Evolutionary conservation across 1,140 invertebrate genomes (phyloP), one percentile per base, ranked within the genome.

Genomic region (Triops cancriformis): DNA sequence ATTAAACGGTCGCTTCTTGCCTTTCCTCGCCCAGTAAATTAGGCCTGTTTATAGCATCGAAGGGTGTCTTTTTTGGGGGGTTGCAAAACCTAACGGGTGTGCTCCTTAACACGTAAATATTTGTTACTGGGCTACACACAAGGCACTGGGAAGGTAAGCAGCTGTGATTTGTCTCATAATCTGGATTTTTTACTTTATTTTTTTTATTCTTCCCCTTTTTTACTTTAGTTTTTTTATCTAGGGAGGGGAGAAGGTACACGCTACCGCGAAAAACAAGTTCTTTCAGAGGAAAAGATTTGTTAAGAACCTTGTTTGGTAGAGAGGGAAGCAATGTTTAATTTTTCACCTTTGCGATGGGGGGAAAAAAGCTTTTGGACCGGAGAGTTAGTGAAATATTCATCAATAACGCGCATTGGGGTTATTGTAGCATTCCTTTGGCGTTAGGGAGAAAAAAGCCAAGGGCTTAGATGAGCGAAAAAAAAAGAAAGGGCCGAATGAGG

Each of bases 141-240:
- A 64, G 23, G 23, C 18, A 64, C 10, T 64, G 51, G 51, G n/a
- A 64, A 64, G 14, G 51, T 64, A 64, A 64, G 51, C 51, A 64
- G 51, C 51, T 64, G 51, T 64, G 51, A 64, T 64, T 14, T 64
- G n/a, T 64, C 51, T 64, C 51, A 64, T 23, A 64, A 64, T 64
- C n/a, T 5, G 23, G 10, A 64, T 64, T 64, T 64, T 14, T 64
- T 64, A n/a, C 5, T 9, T 12, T 64, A 14, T 64, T 64, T 64
- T 64, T 64, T 1, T 64, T 64, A n/a, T 23, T 10, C 6, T 64
- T 9, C 4, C 43, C 51, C 51, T 64, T 64, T 37, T 37, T 37
- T 37, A 37, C 31, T 37, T 37, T n/a, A n/a, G n/a, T n/a, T 37
- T 37, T 37, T 37, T 37, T 4, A 7, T 37, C 7, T 7, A 37